phyloP scores from a whole-genome alignment of 2,113 vertebrate genomes.

The Nothoprocta pentlandii region DNA sequence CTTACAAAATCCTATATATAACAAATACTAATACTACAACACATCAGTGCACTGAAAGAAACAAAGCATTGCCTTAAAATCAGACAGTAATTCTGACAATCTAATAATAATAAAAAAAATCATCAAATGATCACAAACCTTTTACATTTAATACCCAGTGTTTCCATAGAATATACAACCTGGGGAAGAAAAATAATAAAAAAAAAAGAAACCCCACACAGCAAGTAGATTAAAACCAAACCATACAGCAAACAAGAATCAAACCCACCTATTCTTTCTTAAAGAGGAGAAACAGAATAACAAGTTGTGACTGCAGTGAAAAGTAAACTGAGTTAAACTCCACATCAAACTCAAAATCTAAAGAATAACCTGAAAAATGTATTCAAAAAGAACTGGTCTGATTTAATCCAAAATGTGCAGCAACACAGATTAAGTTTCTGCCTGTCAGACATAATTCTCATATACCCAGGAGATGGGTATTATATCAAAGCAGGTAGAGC shows the following conservation, averaged over 20 bases:
- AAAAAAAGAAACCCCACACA: not conserved
- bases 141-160: not conserved
- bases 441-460: not conserved
- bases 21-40: not conserved
- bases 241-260: not conserved
- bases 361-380: slow-evolving; percentile 9
- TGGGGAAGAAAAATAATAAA: not conserved
- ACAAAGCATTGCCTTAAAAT: not conserved
- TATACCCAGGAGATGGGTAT: not conserved
- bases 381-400: not conserved
- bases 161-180: not conserved
- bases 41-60: not conserved
- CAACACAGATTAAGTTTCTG: not conserved
- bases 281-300: not conserved
- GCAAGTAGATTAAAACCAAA: not conserved
- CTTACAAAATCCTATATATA: not conserved
- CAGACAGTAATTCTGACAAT: not conserved
- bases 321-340: not conserved
- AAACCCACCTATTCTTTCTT: not conserved
- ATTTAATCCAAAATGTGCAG: slow-evolving; percentile 23
- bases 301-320: not conserved
- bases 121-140: not conserved
- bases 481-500: not conserved
- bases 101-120: not conserved
- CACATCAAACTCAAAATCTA: not conserved